Percentiles rank a stretch among this genome's conserved stretches.
Conservation (phyloP, 2,113 vertebrate genomes). For the Dicrurus megarhynchus region DNA sequence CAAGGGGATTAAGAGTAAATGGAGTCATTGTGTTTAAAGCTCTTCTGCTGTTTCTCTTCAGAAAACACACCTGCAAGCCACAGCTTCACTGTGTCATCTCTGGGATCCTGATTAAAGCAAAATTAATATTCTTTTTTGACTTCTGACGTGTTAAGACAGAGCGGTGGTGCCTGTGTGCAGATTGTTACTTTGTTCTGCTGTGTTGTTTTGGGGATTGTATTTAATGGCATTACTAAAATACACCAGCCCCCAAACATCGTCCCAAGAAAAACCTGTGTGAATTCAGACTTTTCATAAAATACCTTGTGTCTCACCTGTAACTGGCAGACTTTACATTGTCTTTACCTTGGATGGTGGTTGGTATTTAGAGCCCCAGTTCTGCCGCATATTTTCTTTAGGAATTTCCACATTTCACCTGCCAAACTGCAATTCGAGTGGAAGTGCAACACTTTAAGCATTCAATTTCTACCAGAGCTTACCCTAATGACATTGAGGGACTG, state of each 20-base stretch:
- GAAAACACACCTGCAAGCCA: not conserved
- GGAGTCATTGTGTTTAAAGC: not conserved
- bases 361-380: not conserved
- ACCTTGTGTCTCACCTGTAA: not conserved
- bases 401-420: not conserved
- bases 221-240: not conserved
- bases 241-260: not conserved
- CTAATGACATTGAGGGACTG: not conserved
- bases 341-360: not conserved
- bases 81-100: not conserved
- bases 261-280: not conserved
- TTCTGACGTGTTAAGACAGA: not conserved
- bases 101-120: not conserved
- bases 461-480: not conserved
- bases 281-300: not conserved
- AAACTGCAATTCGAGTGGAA: not conserved
- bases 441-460: not conserved
- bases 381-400: not conserved
- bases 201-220: not conserved
- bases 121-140: not conserved
- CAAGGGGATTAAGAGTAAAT: not conserved
- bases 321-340: not conserved
- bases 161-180: not conserved
- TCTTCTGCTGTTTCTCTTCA: not conserved
- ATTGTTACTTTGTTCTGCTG: not conserved